phyloP scores from a whole-genome alignment of 2,797 vertebrate genomes.

The Atherinosoma microstoma region DNA sequence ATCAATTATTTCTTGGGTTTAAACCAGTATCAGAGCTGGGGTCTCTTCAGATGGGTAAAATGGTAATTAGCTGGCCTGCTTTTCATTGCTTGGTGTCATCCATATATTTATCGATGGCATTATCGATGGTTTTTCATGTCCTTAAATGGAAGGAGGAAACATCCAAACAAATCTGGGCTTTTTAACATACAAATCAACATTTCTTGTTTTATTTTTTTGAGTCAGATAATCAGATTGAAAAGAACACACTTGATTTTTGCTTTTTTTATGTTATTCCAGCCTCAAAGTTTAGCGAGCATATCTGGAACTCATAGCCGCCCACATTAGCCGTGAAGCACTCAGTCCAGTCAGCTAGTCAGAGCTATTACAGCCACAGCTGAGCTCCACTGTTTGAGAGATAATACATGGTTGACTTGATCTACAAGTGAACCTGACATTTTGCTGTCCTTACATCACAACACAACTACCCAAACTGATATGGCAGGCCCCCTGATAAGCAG shows the following conservation, averaged over 20 bases:
- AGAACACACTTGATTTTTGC: background rate
- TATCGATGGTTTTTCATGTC: conserved; percentile 55
- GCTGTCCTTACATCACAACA: conserved; percentile 82
- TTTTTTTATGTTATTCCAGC: conserved; percentile 23
- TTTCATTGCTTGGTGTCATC: conserved; percentile 58
- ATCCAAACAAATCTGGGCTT: conserved; percentile 22
- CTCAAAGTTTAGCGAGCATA: conserved; percentile 44
- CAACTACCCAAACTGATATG: conserved; percentile 83
- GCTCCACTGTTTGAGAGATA: conserved; percentile 81
- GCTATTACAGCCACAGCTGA: conserved; percentile 72
- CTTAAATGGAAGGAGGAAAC: conserved; percentile 30
- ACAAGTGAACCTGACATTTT: conserved; percentile 86
- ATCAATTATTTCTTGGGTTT: conserved; percentile 87
- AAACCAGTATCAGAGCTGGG: conserved; percentile 81
- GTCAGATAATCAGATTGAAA: conserved; percentile 37
- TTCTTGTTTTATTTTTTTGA: conserved; percentile 25
- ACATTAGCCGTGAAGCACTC: conserved; percentile 64
- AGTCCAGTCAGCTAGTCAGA: conserved; percentile 63
- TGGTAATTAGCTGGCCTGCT: conserved; percentile 80
- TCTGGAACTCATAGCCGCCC: conserved; percentile 54
- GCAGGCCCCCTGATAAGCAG: conserved; percentile 79
- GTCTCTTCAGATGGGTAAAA: conserved; percentile 79
- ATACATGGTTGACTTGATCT: conserved; percentile 87
- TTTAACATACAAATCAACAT: conserved; percentile 26
- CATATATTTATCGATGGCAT: conserved; percentile 68